phyloP scores from a whole-genome alignment of 2,113 vertebrate species.

The Strigops habroptila region DNA sequence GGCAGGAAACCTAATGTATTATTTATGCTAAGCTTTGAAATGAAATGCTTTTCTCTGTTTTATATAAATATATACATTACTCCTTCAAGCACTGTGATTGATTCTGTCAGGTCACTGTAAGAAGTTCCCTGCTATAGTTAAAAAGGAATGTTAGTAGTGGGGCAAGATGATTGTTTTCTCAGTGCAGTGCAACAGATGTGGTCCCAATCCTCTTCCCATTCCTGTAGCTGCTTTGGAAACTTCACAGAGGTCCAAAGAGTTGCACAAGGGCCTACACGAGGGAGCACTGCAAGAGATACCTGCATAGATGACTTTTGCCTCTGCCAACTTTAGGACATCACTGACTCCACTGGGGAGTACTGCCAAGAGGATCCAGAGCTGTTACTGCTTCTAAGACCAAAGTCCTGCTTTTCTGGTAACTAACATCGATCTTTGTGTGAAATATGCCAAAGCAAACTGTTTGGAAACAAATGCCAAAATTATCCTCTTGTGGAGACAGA shows the following conservation, averaged over 20 bases:
- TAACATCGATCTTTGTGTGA: not conserved
- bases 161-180: not conserved
- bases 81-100: not conserved
- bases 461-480: not conserved
- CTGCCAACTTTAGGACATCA: not conserved
- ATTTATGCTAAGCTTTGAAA: conserved; percentile 43
- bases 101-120: not conserved
- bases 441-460: not conserved
- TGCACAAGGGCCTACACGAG: not conserved
- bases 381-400: not conserved
- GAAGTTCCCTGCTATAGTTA: not conserved
- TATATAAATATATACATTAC: conserved; percentile 16
- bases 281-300: not conserved
- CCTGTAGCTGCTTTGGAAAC: not conserved
- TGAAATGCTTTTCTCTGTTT: not conserved
- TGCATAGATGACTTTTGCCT: not conserved
- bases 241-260: not conserved
- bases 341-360: not conserved
- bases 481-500: not conserved
- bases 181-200: accelerated
- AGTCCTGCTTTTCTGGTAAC: not conserved
- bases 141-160: not conserved
- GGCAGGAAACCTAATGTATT: conserved; percentile 35
- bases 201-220: not conserved
- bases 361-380: not conserved